Evolutionary conservation across 2,113 vertebrate species (phyloP).

Genomic region (Muntiacus reevesi): DNA sequence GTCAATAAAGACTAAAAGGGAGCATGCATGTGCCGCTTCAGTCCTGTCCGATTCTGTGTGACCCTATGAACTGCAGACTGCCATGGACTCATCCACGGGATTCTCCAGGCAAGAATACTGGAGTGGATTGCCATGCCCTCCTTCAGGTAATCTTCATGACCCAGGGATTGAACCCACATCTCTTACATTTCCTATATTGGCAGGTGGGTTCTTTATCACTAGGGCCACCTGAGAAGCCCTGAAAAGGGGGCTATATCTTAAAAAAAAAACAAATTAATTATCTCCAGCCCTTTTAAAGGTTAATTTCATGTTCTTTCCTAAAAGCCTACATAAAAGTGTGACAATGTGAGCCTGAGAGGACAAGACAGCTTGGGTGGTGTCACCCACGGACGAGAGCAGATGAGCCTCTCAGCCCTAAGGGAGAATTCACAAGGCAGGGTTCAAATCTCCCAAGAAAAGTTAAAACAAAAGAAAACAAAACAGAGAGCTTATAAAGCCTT

Average conservation of each 20-base stretch:
- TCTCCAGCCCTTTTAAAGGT: not conserved
- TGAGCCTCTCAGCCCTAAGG: not conserved
- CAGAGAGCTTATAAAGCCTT: not conserved
- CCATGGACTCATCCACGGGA: not conserved
- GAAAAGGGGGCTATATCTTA: not conserved
- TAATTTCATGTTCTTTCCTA: not conserved
- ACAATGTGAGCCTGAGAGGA: not conserved
- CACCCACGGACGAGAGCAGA: not conserved
- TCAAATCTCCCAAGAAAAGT: not conserved
- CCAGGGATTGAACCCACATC: not conserved
- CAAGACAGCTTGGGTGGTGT: fast-evolving
- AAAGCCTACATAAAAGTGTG: not conserved
- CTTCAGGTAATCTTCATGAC: not conserved
- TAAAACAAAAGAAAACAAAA: not conserved
- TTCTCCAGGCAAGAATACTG: not conserved
- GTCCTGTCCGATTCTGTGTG: not conserved
- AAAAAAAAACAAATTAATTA: not conserved
- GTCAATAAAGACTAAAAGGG: not conserved
- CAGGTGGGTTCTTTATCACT: not conserved
- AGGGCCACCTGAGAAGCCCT: not conserved
- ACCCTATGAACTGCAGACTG: not conserved
- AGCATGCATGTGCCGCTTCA: not conserved
- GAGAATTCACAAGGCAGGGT: fast-evolving
- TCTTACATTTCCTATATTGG: not conserved
- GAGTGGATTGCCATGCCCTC: not conserved